Conservation (phyloP, 2,888 invertebrate species). For the Dynastes tityus region DNA sequence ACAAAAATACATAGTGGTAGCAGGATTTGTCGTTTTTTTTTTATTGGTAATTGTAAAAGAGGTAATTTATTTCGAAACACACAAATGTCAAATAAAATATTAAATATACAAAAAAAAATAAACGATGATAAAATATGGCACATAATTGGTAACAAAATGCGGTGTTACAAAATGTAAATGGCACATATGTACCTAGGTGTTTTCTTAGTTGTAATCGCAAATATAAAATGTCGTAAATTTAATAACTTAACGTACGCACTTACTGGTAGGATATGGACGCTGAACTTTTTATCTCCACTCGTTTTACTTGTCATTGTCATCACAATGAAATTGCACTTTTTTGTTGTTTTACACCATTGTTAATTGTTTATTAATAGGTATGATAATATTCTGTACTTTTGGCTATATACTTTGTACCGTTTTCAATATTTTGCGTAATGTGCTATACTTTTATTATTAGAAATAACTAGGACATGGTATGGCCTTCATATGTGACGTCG, state of each 20-base stretch:
- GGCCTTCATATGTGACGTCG: background rate
- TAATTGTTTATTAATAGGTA: background rate
- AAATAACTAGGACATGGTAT: background rate
- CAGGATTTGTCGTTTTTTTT: background rate
- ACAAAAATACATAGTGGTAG: background rate
- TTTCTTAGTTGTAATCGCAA: slow-evolving; percentile 16
- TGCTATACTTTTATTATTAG: background rate
- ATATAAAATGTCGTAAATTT: slow-evolving; percentile 15
- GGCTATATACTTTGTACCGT: background rate
- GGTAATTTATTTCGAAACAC: background rate
- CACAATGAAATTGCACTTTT: slow-evolving; percentile 30
- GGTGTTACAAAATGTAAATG: background rate
- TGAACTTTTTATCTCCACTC: slow-evolving; percentile 1
- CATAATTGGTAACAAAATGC: slow-evolving; percentile 34
- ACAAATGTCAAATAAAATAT: slow-evolving; percentile 34
- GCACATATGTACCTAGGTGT: slow-evolving; percentile 7
- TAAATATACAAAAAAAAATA: background rate
- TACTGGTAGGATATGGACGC: slow-evolving; percentile 14
- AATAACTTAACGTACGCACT: slow-evolving; percentile 22
- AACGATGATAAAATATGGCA: slow-evolving; percentile 35
- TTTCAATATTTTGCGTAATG: background rate
- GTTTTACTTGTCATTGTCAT: slow-evolving; percentile 19
- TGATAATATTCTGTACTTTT: background rate
- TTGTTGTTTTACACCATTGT: background rate
- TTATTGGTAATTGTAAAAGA: background rate